These are phyloP conservation scores for Cololabis saira DNA, from an alignment of 2,113 vertebrate species.

Conservation along the genomic window DNA sequence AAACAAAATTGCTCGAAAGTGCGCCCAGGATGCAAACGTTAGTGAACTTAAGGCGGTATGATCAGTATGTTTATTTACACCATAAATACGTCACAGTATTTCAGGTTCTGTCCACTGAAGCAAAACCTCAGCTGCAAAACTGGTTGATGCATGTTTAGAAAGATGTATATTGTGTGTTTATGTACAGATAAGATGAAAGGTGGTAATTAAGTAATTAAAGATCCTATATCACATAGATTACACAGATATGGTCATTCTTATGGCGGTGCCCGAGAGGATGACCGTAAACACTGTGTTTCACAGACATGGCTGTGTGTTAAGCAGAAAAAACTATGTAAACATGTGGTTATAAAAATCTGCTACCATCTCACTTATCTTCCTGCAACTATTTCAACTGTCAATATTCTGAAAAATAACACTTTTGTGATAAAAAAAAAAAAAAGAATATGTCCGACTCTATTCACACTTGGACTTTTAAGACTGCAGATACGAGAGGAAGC, in stretches of 20 bases:
- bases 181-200: conserved; percentile 8
- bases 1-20: conserved; percentile 10
- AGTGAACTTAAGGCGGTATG: conserved; percentile 58
- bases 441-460: background rate
- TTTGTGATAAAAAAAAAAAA: conserved; percentile 1
- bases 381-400: conserved; percentile 11
- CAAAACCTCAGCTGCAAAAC: conserved; percentile 3
- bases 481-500: conserved; percentile 44
- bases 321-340: conserved; percentile 52
- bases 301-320: conserved; percentile 11
- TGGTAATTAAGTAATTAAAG: conserved; percentile 1
- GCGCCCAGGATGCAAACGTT: conserved; percentile 15
- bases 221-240: conserved; percentile 17
- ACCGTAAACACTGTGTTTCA: conserved; percentile 28
- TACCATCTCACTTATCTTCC: background rate
- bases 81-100: conserved; percentile 56
- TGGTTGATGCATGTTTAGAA: conserved; percentile 14
- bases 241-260: conserved; percentile 22
- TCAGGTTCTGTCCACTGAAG: conserved; percentile 3
- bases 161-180: conserved; percentile 7
- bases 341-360: conserved; percentile 25
- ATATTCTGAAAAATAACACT: conserved; percentile 6
- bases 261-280: conserved; percentile 14
- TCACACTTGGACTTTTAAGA: conserved; percentile 37
- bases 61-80: conserved; percentile 44